phyloP scores from a whole-genome alignment of 2,113 vertebrate species.

The Turdus rufiventris region DNA sequence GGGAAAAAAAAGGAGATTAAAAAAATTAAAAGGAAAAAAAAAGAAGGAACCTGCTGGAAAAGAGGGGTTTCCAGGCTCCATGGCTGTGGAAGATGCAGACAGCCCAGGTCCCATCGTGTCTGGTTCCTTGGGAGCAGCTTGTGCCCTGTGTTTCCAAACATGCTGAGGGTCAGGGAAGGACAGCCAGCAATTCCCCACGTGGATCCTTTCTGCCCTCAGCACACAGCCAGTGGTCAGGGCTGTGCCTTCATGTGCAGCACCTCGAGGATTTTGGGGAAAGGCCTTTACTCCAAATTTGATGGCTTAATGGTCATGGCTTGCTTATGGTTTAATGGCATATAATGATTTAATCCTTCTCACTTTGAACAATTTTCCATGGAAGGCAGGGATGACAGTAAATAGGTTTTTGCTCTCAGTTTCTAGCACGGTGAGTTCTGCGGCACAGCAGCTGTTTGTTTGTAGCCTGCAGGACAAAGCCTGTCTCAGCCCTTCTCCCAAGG shows the following conservation, averaged over 20 bases:
- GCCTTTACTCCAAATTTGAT: background rate
- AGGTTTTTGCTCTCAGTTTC: background rate
- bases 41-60: background rate
- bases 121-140: background rate
- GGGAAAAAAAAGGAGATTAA: too few species aligned
- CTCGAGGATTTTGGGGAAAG: background rate
- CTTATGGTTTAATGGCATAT: background rate
- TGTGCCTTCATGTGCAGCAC: fast-evolving
- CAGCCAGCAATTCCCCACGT: fast-evolving
- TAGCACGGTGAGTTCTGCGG: fast-evolving
- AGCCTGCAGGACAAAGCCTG: background rate
- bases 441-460: background rate
- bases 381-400: background rate
- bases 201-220: background rate
- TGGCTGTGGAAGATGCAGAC: background rate
- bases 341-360: background rate
- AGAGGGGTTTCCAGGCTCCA: background rate
- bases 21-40: background rate
- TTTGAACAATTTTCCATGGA: background rate
- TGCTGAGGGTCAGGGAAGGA: background rate
- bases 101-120: fast-evolving
- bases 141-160: background rate
- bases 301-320: background rate
- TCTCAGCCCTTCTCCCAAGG: background rate
- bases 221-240: fast-evolving